Evolutionary conservation across 2,888 invertebrate genomes (phyloP).

Genomic region (Temnothorax rugatulus): DNA sequence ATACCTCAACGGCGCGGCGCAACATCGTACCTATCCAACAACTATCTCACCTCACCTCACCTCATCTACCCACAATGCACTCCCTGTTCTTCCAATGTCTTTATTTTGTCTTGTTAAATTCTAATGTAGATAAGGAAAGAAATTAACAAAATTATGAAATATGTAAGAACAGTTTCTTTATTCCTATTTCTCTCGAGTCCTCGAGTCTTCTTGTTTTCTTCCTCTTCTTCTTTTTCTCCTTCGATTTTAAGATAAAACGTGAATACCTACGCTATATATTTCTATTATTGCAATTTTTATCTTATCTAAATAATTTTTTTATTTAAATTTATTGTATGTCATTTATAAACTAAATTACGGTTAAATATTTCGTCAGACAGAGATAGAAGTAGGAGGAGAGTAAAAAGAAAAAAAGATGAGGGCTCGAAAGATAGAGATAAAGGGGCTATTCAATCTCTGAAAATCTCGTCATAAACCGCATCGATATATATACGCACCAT

Average conservation of each 20-base stretch:
- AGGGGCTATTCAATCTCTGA: conserved; percentile 78
- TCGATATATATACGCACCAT: conserved; percentile 59
- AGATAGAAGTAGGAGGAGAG: not conserved
- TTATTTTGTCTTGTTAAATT: conserved; percentile 13
- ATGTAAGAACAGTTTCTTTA: not conserved
- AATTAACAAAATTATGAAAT: not conserved
- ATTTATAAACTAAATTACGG: conserved; percentile 2
- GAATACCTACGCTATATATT: not conserved
- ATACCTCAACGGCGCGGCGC: conserved; percentile 14
- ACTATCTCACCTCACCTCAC: conserved; percentile 32
- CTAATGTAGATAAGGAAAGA: not conserved
- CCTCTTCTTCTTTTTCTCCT: not conserved
- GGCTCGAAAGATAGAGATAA: conserved; percentile 69
- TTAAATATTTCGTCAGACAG: not conserved
- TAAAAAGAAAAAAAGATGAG: not conserved
- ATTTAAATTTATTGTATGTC: not conserved
- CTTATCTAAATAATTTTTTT: not conserved
- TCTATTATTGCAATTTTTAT: conserved; percentile 9
- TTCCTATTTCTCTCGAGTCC: not conserved
- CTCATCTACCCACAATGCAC: conserved; percentile 54
- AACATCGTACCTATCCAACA: conserved; percentile 48
- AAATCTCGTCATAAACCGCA: conserved; percentile 74
- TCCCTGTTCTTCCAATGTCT: conserved; percentile 56
- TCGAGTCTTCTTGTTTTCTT: not conserved
- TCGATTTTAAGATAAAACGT: not conserved